Evolutionary conservation across 2,797 vertebrate genomes (phyloP).

Genomic region (Bufotes viridis): DNA sequence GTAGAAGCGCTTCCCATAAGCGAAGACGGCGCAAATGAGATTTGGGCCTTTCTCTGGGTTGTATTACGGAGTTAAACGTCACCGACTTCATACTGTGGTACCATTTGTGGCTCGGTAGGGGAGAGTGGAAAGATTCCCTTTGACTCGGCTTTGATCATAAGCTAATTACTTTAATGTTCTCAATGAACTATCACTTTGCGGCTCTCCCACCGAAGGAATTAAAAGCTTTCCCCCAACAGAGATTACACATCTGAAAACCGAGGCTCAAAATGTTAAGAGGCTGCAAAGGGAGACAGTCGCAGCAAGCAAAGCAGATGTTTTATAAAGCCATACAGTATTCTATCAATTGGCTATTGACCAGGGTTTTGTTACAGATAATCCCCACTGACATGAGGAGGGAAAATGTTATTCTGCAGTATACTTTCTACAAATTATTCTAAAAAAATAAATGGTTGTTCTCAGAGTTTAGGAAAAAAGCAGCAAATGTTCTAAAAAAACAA

Average conservation of each 20-base stretch:
- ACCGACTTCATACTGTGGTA: slow-evolving; percentile 47
- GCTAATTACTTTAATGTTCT: slow-evolving; percentile 65
- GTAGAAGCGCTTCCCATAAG: slow-evolving; percentile 41
- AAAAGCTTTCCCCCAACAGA: neutral
- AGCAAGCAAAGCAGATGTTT: slow-evolving; percentile 14
- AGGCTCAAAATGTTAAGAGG: slow-evolving; percentile 41
- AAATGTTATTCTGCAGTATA: neutral
- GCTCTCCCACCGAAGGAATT: slow-evolving; percentile 54
- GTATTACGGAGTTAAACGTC: slow-evolving; percentile 33
- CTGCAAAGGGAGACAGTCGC: neutral
- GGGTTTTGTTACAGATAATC: neutral
- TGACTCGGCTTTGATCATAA: slow-evolving; percentile 55
- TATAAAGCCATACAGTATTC: neutral
- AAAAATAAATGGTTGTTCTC: no score
- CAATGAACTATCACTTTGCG: slow-evolving; percentile 62
- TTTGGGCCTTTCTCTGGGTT: slow-evolving; percentile 30
- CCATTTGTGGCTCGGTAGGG: slow-evolving; percentile 61
- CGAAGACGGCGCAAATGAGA: slow-evolving; percentile 21
- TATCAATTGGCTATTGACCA: slow-evolving; percentile 9
- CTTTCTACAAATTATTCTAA: neutral
- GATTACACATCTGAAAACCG: neutral
- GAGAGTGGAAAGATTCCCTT: slow-evolving; percentile 53
- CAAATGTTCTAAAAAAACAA: no score
- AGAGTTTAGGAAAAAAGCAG: no score
- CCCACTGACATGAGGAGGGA: neutral